Evolutionary conservation across 2,113 vertebrate species (phyloP).

Genomic region (Danionella cerebrum): DNA sequence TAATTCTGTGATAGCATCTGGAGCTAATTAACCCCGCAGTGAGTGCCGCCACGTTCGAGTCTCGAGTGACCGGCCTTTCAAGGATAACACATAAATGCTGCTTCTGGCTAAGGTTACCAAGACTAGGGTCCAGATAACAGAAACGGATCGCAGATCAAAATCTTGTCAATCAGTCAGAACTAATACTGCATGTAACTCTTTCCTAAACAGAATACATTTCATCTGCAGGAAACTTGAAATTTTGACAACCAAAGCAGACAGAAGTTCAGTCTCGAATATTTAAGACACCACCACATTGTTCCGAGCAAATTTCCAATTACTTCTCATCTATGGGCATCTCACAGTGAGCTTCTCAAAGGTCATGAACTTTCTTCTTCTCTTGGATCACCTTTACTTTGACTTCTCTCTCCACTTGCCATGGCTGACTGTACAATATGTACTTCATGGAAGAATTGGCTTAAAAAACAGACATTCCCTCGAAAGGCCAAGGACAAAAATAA

Average conservation of each 20-base stretch:
- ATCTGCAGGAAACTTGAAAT: background rate
- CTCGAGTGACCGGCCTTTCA: conserved; percentile 14
- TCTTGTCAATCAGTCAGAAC: background rate
- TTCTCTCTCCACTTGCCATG: background rate
- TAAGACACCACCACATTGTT: conserved; percentile 1
- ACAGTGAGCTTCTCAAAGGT: conserved; percentile 31
- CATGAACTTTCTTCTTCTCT: conserved; percentile 18
- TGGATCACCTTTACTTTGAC: conserved; percentile 19
- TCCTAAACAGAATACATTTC: background rate
- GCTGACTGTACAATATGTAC: background rate
- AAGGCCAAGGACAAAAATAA: background rate
- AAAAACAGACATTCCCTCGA: background rate
- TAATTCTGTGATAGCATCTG: conserved; percentile 50
- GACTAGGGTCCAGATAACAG: conserved; percentile 6
- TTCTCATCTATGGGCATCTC: conserved; percentile 34
- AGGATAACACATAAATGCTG: conserved; percentile 27
- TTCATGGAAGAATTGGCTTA: background rate
- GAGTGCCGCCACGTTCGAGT: conserved; percentile 3
- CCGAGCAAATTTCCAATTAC: no score
- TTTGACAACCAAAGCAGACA: background rate
- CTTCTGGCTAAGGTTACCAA: background rate
- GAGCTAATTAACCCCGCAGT: conserved; percentile 44
- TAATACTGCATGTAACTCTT: background rate
- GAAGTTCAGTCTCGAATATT: conserved; percentile 17
- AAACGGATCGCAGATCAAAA: background rate